These are phyloP conservation scores for Scleropages formosus DNA, from an alignment of 2,797 vertebrate genomes.

Conservation along the genomic window DNA sequence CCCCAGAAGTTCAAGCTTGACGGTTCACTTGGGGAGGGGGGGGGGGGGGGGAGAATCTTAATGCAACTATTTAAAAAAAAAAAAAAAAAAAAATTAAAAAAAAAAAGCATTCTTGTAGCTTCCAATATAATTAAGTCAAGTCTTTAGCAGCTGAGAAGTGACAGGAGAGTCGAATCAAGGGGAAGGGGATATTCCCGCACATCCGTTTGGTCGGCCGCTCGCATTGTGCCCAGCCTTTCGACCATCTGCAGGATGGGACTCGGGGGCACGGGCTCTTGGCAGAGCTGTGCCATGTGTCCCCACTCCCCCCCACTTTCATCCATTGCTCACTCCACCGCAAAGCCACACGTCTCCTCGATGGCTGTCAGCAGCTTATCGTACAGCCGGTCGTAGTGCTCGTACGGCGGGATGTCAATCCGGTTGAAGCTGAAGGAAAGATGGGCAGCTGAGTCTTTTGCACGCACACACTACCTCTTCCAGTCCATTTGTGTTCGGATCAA, in stretches of 20 bases:
- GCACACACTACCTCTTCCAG: background rate
- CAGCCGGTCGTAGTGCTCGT: constrained; percentile 81
- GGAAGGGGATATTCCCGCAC: background rate
- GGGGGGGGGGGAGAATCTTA: too few species aligned
- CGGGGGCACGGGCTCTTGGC: constrained; percentile 39
- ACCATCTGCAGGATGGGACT: constrained; percentile 26
- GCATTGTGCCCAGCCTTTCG: background rate
- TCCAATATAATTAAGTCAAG: constrained; percentile 61
- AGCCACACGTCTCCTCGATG: constrained; percentile 84
- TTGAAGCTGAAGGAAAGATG: constrained; percentile 70
- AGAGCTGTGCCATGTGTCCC: background rate
- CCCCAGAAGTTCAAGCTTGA: background rate
- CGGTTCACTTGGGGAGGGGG: constrained; percentile 9
- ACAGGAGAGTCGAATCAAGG: constrained; percentile 31
- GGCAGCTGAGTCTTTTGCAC: background rate
- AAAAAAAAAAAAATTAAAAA: constrained; percentile 28
- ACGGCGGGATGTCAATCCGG: constrained; percentile 83
- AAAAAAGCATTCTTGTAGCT: constrained; percentile 48
- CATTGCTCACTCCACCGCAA: constrained; percentile 78
- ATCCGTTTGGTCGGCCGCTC: background rate
- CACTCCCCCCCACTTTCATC: background rate
- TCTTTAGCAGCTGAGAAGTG: constrained; percentile 75
- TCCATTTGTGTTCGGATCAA: background rate
- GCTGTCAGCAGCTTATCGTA: constrained; percentile 86
- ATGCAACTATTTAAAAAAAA: too few species aligned